Percentiles rank a stretch among this genome's conserved stretches.
Conservation (phyloP, 2,113 vertebrate species). For the Aphelocoma coerulescens region DNA sequence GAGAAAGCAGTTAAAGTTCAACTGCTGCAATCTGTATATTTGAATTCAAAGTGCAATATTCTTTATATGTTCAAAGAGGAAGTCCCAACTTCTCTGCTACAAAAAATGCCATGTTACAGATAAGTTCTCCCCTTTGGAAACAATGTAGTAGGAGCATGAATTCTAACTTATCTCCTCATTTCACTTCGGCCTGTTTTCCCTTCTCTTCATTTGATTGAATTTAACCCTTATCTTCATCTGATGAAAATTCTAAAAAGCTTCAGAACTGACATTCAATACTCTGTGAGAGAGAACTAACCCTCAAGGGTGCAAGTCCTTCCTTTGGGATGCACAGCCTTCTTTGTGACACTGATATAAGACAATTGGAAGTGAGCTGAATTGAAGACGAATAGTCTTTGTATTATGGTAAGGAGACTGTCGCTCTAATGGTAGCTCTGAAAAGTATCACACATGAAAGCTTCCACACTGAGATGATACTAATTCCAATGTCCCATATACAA, state of each 20-base stretch:
- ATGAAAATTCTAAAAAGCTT: background rate
- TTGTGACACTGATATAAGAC: conserved; percentile 23
- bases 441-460: conserved; percentile 56
- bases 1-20: background rate
- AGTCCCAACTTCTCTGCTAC: background rate
- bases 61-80: background rate
- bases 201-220: background rate
- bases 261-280: background rate
- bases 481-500: conserved; percentile 44
- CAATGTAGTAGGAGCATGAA: background rate
- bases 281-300: background rate
- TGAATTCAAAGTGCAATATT: background rate
- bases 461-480: conserved; percentile 61
- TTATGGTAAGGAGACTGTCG: conserved; percentile 53
- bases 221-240: background rate
- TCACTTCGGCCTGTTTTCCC: background rate
- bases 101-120: background rate
- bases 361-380: conserved; percentile 44
- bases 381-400: conserved; percentile 56
- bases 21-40: background rate
- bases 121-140: background rate
- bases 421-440: conserved; percentile 61
- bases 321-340: background rate
- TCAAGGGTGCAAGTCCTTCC: background rate
- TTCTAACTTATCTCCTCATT: background rate